These are phyloP conservation scores for Protophormia terraenovae DNA, from an alignment of 2,888 invertebrate genomes.

Conservation along the genomic window DNA sequence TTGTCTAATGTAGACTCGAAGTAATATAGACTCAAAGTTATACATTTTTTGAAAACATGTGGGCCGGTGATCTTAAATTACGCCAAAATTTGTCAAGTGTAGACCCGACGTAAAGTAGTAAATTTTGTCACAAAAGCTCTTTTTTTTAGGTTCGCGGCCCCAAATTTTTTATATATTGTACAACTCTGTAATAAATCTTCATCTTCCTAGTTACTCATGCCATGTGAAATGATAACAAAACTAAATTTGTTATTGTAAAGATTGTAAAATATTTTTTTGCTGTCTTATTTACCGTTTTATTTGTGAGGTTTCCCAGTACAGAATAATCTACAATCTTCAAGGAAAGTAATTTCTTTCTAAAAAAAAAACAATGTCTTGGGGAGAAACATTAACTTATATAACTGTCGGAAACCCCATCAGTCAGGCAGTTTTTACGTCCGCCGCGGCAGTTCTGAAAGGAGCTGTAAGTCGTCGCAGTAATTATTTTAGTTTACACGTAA, in stretches of 20 bases:
- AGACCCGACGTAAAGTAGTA: too few species aligned
- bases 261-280: background rate
- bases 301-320: background rate
- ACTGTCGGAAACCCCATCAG: slow-evolving; percentile 78
- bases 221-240: background rate
- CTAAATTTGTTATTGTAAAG: background rate
- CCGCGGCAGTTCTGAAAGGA: slow-evolving; percentile 71
- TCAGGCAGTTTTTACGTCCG: slow-evolving; percentile 73
- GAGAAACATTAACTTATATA: slow-evolving; percentile 77
- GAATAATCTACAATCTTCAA: background rate
- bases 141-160: too few species aligned
- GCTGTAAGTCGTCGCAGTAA: slow-evolving; percentile 71
- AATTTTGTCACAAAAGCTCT: too few species aligned
- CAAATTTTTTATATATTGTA: too few species aligned
- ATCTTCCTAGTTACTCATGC: background rate
- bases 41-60: too few species aligned
- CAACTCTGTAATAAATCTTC: background rate
- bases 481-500: background rate
- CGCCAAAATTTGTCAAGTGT: too few species aligned
- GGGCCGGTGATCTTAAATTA: too few species aligned
- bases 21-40: too few species aligned
- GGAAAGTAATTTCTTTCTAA: background rate
- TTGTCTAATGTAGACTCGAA: too few species aligned
- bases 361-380: slow-evolving; percentile 72
- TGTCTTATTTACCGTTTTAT: background rate